These are phyloP conservation scores for Morelia viridis DNA, from an alignment of 2,797 vertebrate species.

Conservation along the genomic window DNA sequence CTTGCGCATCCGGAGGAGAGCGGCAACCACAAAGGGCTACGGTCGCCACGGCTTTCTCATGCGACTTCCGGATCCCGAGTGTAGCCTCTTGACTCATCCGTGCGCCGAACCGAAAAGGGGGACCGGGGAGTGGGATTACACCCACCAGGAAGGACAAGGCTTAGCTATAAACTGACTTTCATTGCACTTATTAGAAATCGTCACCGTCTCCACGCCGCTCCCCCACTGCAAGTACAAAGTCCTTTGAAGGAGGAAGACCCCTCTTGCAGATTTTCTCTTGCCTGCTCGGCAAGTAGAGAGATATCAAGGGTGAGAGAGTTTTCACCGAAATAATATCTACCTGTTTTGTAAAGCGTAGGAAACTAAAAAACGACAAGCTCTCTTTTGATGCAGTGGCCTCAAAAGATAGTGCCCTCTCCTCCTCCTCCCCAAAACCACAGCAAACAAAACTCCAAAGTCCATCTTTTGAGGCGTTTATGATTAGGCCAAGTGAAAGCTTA, in stretches of 20 bases:
- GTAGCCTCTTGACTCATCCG: background rate
- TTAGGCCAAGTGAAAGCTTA: background rate
- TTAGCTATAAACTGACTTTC: background rate
- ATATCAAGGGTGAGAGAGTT: background rate
- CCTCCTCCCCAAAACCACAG: background rate
- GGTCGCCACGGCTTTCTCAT: background rate
- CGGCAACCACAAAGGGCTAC: background rate
- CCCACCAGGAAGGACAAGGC: background rate
- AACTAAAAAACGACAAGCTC: background rate
- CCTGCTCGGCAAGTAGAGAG: background rate
- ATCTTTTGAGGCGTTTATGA: background rate
- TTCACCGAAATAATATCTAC: background rate
- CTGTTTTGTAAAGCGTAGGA: background rate
- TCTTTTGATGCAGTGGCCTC: background rate
- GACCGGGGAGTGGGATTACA: rapidly evolving
- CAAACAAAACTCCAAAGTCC: background rate
- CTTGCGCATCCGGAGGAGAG: background rate
- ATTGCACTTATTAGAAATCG: background rate
- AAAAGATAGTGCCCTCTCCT: background rate
- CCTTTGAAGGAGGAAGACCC: background rate
- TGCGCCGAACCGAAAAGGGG: background rate
- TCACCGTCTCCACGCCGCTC: background rate
- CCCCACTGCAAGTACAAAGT: background rate
- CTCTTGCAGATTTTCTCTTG: background rate
- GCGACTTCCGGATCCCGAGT: background rate